phyloP scores from a whole-genome alignment of 2,797 vertebrate genomes.

The Sebastes oblongus region DNA sequence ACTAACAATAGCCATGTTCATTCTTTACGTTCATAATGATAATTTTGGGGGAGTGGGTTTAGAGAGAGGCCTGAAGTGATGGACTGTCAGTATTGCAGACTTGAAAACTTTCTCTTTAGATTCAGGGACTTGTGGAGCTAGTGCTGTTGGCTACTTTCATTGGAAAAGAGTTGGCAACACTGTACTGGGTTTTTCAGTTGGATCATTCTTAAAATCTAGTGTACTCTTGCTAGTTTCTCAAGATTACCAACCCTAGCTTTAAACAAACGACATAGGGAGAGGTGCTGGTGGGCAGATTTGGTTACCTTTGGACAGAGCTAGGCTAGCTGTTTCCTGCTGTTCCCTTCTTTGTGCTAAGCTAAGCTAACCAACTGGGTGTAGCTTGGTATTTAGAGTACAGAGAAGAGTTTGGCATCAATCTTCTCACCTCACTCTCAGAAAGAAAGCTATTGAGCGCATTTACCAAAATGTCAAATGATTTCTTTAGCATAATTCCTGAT shows the following conservation, averaged over 20 bases:
- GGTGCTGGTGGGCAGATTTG: neutral
- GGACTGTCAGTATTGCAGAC: too few species aligned
- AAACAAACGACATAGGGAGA: neutral
- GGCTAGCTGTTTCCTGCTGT: neutral
- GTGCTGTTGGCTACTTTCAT: too few species aligned
- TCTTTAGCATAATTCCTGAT: neutral
- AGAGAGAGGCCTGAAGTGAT: too few species aligned
- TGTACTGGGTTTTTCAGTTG: accelerated
- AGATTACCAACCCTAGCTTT: too few species aligned
- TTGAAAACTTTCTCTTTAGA: too few species aligned
- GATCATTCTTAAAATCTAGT: too few species aligned
- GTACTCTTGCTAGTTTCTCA: too few species aligned
- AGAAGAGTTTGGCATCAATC: neutral
- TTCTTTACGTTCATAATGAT: too few species aligned
- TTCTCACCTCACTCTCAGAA: neutral
- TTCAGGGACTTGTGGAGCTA: too few species aligned
- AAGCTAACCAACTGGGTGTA: neutral
- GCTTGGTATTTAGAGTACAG: neutral
- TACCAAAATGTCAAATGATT: neutral
- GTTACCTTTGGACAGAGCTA: neutral
- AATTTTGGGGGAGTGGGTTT: too few species aligned
- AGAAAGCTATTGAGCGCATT: neutral
- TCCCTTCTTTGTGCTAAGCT: slow-evolving; percentile 5
- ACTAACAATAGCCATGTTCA: too few species aligned
- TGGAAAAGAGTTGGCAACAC: too few species aligned